Conservation (phyloP, 2,888 invertebrate species). For the Therioaphis trifolii region DNA sequence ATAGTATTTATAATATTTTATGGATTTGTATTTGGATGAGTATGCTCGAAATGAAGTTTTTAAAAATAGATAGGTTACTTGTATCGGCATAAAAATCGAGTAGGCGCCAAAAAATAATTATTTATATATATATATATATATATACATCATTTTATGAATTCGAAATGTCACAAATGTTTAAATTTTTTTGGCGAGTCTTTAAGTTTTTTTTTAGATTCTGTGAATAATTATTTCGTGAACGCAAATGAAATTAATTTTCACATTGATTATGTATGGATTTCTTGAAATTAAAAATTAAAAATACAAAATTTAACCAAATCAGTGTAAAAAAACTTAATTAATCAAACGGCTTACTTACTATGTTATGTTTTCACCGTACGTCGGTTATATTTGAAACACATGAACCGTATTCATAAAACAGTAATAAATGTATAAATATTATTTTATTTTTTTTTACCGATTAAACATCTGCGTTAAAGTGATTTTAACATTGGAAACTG, state of each 20-base stretch:
- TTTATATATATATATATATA: background rate
- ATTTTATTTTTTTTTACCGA: no score
- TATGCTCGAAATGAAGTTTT: background rate
- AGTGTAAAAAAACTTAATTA: background rate
- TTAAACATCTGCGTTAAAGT: no score
- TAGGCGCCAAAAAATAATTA: conserved; percentile 45
- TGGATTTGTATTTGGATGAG: background rate
- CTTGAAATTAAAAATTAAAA: background rate
- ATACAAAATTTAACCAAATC: background rate
- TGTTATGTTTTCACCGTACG: background rate
- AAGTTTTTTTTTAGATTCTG: conserved; percentile 1
- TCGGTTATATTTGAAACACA: background rate
- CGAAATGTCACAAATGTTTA: conserved; percentile 26
- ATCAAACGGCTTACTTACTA: background rate
- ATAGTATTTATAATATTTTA: no score
- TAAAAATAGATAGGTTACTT: conserved; percentile 39
- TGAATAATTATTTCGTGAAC: conserved; percentile 1
- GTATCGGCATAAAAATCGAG: conserved; percentile 43
- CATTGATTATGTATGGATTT: background rate
- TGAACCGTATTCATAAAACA: background rate
- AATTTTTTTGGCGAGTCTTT: conserved; percentile 9
- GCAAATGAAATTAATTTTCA: background rate
- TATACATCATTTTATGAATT: conserved; percentile 14
- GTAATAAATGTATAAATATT: conserved; percentile 3
- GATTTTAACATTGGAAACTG: no score